Evolutionary conservation across 1,140 invertebrate genomes (phyloP).

Genomic region (Drosophila lacertosa): DNA sequence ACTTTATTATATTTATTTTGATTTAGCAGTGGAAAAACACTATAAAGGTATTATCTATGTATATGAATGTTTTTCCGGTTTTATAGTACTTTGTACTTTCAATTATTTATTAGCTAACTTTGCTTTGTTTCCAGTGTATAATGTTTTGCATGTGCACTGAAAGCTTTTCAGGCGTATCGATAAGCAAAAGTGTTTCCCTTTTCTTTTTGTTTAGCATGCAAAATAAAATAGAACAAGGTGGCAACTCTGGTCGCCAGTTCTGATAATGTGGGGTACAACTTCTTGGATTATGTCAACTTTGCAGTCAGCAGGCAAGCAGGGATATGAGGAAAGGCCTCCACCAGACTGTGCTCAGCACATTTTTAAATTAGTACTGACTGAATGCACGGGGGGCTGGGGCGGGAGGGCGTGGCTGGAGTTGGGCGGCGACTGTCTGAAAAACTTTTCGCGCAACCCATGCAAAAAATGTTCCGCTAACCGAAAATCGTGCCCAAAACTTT

Average conservation of each 20-base stretch:
- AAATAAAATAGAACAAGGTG: background rate
- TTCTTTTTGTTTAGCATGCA: conserved; percentile 3
- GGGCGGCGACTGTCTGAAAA: conserved; percentile 9
- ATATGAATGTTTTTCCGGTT: too few relatives aligned
- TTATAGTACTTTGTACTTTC: too few relatives aligned
- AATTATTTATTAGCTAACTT: background rate
- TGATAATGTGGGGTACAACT: conserved; percentile 23
- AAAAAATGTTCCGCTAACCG: conserved; percentile 49
- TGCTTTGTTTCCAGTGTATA: background rate
- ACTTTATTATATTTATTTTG: too few relatives aligned
- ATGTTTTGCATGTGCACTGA: too few relatives aligned
- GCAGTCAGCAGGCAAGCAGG: conserved; percentile 19
- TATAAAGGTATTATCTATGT: too few relatives aligned
- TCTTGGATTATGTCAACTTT: conserved; percentile 34
- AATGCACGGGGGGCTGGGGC: conserved; percentile 4
- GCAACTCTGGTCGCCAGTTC: conserved; percentile 20
- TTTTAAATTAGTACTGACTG: conserved; percentile 47
- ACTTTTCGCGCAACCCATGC: conserved; percentile 40
- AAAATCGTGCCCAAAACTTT: conserved; percentile 53
- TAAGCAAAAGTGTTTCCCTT: conserved; percentile 11
- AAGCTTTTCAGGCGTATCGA: background rate
- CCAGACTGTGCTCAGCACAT: conserved; percentile 44
- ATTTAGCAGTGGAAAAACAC: too few relatives aligned
- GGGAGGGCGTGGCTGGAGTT: background rate
- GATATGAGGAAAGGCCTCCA: too few relatives aligned